Conservation (phyloP, 2,888 invertebrate species). For the Auanema sp. region DNA sequence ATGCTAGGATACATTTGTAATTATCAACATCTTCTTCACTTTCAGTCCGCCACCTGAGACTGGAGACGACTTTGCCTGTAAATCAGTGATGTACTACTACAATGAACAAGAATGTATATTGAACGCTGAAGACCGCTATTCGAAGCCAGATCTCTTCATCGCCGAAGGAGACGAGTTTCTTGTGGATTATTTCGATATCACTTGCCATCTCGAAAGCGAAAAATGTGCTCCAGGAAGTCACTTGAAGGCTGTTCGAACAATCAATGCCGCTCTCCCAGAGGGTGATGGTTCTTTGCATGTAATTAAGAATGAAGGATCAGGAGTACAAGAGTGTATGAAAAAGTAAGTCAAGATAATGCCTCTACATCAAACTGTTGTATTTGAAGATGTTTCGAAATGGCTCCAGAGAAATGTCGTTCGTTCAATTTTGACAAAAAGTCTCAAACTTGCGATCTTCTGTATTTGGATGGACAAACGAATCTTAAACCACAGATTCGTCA, state of each 20-base stretch:
- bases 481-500: constrained; percentile 55
- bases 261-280: constrained; percentile 60
- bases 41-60: constrained; percentile 61
- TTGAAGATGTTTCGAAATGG: constrained; percentile 37
- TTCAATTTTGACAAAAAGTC: constrained; percentile 62
- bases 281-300: constrained; percentile 58
- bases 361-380: too few species aligned
- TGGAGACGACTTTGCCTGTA: constrained; percentile 59
- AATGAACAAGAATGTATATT: constrained; percentile 63
- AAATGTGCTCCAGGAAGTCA: constrained; percentile 53
- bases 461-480: constrained; percentile 59
- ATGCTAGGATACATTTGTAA: neutral
- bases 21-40: neutral
- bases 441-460: constrained; percentile 56
- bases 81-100: constrained; percentile 64
- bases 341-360: constrained; percentile 12
- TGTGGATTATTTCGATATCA: constrained; percentile 63
- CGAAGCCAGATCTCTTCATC: constrained; percentile 62
- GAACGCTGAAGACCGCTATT: constrained; percentile 57
- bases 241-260: constrained; percentile 47
- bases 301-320: constrained; percentile 41
- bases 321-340: constrained; percentile 47
- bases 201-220: constrained; percentile 55
- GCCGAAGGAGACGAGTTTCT: constrained; percentile 56
- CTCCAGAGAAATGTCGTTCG: constrained; percentile 62